These are phyloP conservation scores for Myrmecobius fasciatus DNA, from an alignment of 2,113 vertebrate species.

Conservation along the genomic window DNA sequence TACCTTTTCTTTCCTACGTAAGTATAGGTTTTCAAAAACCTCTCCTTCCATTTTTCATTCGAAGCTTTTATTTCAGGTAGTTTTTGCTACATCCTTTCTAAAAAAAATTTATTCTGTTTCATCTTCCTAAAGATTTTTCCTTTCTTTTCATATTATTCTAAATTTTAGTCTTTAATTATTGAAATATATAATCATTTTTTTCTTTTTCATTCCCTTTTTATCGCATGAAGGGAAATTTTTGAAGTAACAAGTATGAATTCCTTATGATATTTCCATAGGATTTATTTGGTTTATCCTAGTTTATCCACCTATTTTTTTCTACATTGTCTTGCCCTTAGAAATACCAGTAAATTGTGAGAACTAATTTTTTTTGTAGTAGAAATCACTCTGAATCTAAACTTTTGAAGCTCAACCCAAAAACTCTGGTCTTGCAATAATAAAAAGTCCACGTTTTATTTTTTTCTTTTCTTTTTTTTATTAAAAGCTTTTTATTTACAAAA, in stretches of 20 bases:
- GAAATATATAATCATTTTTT: not conserved
- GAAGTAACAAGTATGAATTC: not conserved
- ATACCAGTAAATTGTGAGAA: not conserved
- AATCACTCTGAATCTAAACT: not conserved
- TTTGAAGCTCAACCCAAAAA: not conserved
- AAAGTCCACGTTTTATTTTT: not conserved
- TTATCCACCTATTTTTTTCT: not conserved
- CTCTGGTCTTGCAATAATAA: not conserved
- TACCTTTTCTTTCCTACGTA: not conserved
- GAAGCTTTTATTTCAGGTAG: not conserved
- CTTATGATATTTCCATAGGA: not conserved
- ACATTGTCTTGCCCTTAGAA: not conserved
- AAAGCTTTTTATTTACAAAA: too few relatives aligned
- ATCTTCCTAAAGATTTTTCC: not conserved
- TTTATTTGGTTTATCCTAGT: not conserved
- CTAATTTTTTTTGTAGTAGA: not conserved
- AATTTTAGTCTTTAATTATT: not conserved
- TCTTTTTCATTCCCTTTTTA: not conserved
- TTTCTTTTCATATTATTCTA: not conserved
- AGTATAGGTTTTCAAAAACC: not conserved
- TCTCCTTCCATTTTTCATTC: not conserved
- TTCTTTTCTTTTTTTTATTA: too few relatives aligned
- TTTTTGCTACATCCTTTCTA: not conserved
- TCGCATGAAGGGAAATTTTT: not conserved
- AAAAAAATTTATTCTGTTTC: not conserved